Evolutionary conservation across 2,797 vertebrate genomes (phyloP), one percentile per base, ranked within the genome.

Genomic region (Myripristis murdjan): DNA sequence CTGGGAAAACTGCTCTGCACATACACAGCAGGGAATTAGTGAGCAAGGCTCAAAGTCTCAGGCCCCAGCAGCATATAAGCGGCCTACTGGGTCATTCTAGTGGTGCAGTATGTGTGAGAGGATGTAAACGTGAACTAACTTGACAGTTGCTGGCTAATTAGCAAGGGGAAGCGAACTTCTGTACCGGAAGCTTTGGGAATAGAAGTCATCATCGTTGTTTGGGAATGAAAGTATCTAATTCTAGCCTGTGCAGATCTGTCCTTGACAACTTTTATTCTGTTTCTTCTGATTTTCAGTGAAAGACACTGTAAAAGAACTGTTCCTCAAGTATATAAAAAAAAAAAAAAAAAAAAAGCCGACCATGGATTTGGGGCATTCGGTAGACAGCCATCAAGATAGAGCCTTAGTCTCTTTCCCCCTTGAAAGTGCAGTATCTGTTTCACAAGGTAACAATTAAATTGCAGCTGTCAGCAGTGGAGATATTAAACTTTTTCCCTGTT

Each of bases 371-470:
- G 46, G 69, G 39, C 61, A 56, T 59, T 80, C 59, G 24, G 52
- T 41, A 39, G 64, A 85, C 75, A 81, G 77, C 57, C 75, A 74
- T 89, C 73, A 77, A 90, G 84, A 86, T 83, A 81, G 39, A 71
- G 52, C 56, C 31, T 14, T 26, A 12, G 60, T 61, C 80, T 56
- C 43, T 48, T 72, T 54, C 73, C 47, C 66, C 79, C 10, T 43
- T 73, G 48, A 83, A 75, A 89, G 64, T 66, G 76, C 79, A 64
- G 61, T 86, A 73, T 90, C 86, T 87, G 69, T 86, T 91, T 87
- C 87, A 80, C 85, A 82, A 75, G 85, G 87, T 90, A 89, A 89
- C 84, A 90, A 91, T 92, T 90, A 90, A 87, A 93, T 72, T 82
- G 83, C 84, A 83, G 71, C 89, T 92, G 92, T 92, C 87, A 89